phyloP scores from a whole-genome alignment of 2,113 vertebrate species.

The Abramis brama region DNA sequence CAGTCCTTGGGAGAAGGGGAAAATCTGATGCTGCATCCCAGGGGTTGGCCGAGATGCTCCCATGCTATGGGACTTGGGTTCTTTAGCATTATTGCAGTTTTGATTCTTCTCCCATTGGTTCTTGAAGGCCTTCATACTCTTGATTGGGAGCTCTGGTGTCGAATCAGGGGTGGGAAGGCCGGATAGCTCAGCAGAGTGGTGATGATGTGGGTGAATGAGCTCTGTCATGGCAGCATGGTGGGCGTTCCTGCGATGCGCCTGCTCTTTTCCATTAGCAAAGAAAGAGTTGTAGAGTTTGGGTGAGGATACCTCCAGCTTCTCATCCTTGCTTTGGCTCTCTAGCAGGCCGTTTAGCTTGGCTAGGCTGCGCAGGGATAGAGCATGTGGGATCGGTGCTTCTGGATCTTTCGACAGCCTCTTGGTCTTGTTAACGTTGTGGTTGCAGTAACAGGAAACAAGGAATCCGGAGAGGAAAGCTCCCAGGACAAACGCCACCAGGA shows the following conservation, averaged over 20 bases:
- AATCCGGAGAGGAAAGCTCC: slow-evolving; percentile 88
- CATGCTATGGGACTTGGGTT: slow-evolving; percentile 70
- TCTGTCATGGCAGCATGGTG: slow-evolving; percentile 74
- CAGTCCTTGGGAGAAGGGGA: slow-evolving; percentile 75
- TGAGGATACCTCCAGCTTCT: slow-evolving; percentile 75
- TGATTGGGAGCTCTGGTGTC: slow-evolving; percentile 87
- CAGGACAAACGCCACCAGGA: slow-evolving; percentile 85
- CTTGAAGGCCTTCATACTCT: slow-evolving; percentile 83
- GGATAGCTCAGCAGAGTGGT: slow-evolving; percentile 82
- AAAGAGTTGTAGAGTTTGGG: slow-evolving; percentile 86
- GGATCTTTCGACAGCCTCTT: slow-evolving; percentile 81
- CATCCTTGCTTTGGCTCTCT: slow-evolving; percentile 80
- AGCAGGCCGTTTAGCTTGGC: slow-evolving; percentile 86
- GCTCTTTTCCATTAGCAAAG: slow-evolving; percentile 80
- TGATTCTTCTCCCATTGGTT: slow-evolving; percentile 91
- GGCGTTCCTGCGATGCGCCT: slow-evolving; percentile 66
- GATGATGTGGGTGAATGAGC: slow-evolving; percentile 76
- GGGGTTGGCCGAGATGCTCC: slow-evolving; percentile 71
- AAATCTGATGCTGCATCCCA: slow-evolving; percentile 74
- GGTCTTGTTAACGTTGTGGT: slow-evolving; percentile 78
- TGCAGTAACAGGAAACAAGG: slow-evolving; percentile 89
- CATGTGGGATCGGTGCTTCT: slow-evolving; percentile 82
- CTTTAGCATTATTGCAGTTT: slow-evolving; percentile 86
- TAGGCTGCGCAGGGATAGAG: slow-evolving; percentile 85
- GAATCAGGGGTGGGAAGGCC: slow-evolving; percentile 89